Base-by-base conservation (phyloP, 2,113 vertebrate species). In the Salvelinus fontinalis region DNA sequence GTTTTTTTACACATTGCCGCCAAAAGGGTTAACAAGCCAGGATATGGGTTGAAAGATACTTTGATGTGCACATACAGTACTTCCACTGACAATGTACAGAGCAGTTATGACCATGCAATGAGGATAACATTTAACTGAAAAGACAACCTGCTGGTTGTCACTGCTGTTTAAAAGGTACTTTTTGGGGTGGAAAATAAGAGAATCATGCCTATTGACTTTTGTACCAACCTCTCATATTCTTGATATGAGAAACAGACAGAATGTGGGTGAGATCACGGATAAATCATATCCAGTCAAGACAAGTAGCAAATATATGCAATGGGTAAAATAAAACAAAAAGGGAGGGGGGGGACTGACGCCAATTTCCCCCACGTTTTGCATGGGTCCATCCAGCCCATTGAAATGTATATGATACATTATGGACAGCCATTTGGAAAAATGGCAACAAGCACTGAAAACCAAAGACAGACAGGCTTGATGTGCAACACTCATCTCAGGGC, bases 21-120 rank as follows among this genome's bases (percentile, higher is more conserved):
- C 84, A 78, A 83, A 82, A 82, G 57, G 76, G 67, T 82, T 74
- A 79, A 77, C 75, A 85, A 80, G 82, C 79, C 79, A 81, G 74
- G 77, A 73, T 69, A 83, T 86, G 81, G 85, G 80, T 72, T 57
- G 71, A 85, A 64, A 64, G 5, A 80, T 75, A 81, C 62, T 84
- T 85, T 57, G 76, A 86, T 78, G 82, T 83, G 82, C 73, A 89
- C 84, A 89, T 57, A 44, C 39, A 44, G 39, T 44, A 85, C 81
- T 83, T 82, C 81, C 80, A 91, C 78, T 81, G 79, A 87, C 76
- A 75, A 83, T 82, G 84, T 78, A 84, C 76, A 81, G 81, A 84
- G 80, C 82, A 86, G 14, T 84, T 75, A 88, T 89, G 88, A 89
- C 79, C 82, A 88, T 92, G 91, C 86, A 81, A 89, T 92, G 90